phyloP scores from a whole-genome alignment of 2,113 vertebrate species.

The Monopterus albus region DNA sequence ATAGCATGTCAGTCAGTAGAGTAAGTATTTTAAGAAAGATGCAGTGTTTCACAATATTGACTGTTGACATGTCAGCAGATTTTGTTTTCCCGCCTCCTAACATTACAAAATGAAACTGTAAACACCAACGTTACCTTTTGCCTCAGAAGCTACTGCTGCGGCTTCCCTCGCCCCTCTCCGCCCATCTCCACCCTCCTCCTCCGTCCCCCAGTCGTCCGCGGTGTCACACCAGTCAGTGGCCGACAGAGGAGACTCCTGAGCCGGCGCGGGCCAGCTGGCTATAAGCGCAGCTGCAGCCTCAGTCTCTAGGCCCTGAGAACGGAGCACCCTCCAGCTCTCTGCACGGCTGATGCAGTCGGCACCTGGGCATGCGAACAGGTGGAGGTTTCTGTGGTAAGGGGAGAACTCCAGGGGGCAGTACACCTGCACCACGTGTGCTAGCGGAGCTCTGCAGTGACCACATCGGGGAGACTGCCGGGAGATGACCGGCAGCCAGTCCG shows the following conservation, averaged over 20 bases:
- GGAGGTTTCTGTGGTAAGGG: conserved; percentile 62
- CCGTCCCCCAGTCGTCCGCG: conserved; percentile 74
- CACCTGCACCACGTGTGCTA: conserved; percentile 62
- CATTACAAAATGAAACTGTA: too few species aligned
- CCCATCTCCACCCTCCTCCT: conserved; percentile 14
- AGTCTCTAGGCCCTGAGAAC: conserved; percentile 62
- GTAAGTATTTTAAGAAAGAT: too few species aligned
- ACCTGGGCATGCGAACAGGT: conserved; percentile 66
- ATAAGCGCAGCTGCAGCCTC: not conserved
- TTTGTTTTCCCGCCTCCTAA: too few species aligned
- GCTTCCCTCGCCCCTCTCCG: conserved; percentile 6
- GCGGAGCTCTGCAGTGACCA: conserved; percentile 33
- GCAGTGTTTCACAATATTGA: too few species aligned
- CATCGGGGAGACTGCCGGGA: conserved; percentile 24
- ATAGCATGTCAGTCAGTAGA: too few species aligned
- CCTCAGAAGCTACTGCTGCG: not conserved
- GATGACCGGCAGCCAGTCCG: conserved; percentile 43
- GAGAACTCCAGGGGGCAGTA: conserved; percentile 71
- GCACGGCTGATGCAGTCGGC: conserved; percentile 37
- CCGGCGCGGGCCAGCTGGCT: not conserved
- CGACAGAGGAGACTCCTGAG: conserved; percentile 24
- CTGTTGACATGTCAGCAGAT: too few species aligned
- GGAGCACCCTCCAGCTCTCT: conserved; percentile 61
- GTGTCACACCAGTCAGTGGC: conserved; percentile 71
- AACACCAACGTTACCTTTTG: conserved; percentile 7